Evolutionary conservation across 92 coral and sea anemone species (phyloP), one percentile per base, ranked within the genome.

Genomic region (Paramuricea clavata): DNA sequence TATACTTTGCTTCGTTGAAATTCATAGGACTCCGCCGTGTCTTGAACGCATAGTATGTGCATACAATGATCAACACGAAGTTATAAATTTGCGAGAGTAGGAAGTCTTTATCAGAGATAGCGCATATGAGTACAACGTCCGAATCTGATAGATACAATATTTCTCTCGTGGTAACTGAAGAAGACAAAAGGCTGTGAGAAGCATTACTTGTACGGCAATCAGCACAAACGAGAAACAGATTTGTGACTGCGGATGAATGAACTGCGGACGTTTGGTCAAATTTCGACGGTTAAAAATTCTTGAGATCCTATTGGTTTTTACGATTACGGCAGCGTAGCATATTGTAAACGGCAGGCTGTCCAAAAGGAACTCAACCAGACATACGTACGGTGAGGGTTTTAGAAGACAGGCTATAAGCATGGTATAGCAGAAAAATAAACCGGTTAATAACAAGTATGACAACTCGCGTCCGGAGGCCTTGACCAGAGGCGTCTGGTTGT

Each of bases 401-500:
- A 94, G 34, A 23, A 90, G 90, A 12, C 95, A 81, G 81, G 93
- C 83, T 30, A 93, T 90, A 5, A 98, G 89, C 70, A 88, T 85
- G 21, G 82, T 44, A 34, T 94, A 96, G 39, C 94, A 95, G 22
- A 94, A 15, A 25, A 94, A 85, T 28, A 96, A 93, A 11, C 99
- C 97, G 44, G 91, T 64, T 27, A 96, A 90, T 74, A 96, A 83
- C 39, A 93, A 87, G 64, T 92, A 94, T 13, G 99, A 94, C 43
- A 96, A 86, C 47, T 96, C 99, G 2, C 99, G 94, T 1, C 99
- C 99, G 16, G 93, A 96, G 1, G 99, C 99, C 64, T 96, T 96
- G 8, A 96, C 98, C 33, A 96, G 87, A 11, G 99, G 99, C 17
- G 99, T 96, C 49, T 91, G 74, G 85, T 94, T 93, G 49, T 85